Percentiles rank a stretch among this genome's conserved stretches.
These are phyloP conservation scores for Gasterosteus aculeatus DNA, from an alignment of 2,113 vertebrate genomes.

Conservation along the genomic window DNA sequence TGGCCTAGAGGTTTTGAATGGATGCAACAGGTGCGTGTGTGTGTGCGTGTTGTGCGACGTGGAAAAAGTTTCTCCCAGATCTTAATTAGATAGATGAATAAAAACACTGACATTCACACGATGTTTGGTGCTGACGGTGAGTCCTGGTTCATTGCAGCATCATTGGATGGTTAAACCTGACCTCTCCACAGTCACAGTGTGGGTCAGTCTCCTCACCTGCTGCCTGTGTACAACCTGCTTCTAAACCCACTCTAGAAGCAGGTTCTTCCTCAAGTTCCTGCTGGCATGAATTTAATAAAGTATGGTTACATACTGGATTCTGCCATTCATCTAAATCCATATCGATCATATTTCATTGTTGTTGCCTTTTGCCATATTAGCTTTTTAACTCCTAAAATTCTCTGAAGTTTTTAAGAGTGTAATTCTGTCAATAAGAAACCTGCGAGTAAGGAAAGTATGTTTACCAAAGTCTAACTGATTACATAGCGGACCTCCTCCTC, in stretches of 20 bases:
- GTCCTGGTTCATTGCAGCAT: not conserved
- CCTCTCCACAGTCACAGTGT: not conserved
- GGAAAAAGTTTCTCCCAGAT: not conserved
- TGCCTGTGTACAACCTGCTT: not conserved
- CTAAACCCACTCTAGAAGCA: not conserved
- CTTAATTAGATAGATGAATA: conserved; percentile 57
- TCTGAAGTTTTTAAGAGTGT: not conserved
- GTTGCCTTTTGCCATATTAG: not conserved
- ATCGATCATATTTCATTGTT: not conserved
- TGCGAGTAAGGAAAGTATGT: not conserved
- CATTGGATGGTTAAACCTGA: not conserved
- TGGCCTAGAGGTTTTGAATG: conserved; percentile 51
- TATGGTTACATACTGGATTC: not conserved
- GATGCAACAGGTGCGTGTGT: conserved; percentile 43
- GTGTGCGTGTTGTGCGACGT: conserved; percentile 11
- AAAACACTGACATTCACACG: conserved; percentile 27
- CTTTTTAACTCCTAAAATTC: not conserved
- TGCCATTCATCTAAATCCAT: not conserved
- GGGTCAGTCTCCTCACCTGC: not conserved
- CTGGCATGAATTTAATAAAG: not conserved
- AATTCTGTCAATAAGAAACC: not conserved
- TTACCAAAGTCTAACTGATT: not conserved
- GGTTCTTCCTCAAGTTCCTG: not conserved
- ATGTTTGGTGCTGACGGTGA: not conserved
- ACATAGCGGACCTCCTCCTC: not conserved